phyloP scores from a whole-genome alignment of 2,797 vertebrate species.

The Onychomys leucogaster region DNA sequence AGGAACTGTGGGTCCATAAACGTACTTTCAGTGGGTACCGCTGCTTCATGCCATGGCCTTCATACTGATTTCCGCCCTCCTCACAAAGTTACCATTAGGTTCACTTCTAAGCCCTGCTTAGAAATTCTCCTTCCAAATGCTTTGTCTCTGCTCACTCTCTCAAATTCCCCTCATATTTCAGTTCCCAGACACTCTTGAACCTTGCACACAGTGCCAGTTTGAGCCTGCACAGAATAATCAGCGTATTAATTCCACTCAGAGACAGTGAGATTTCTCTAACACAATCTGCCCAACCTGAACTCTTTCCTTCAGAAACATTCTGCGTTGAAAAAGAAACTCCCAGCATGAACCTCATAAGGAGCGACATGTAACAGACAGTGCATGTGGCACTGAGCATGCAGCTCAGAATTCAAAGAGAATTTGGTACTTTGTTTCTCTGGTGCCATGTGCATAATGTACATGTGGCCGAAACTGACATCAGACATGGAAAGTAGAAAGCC shows the following conservation, averaged over 20 bases:
- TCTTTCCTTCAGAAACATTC: conserved; percentile 86
- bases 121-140: conserved; percentile 47
- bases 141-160: conserved; percentile 74
- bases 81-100: conserved; percentile 33
- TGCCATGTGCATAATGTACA: conserved; percentile 88
- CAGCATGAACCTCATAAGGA: conserved; percentile 87
- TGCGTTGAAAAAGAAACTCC: conserved; percentile 88
- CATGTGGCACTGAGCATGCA: conserved; percentile 87
- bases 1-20: neutral
- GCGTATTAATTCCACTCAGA: conserved; percentile 75
- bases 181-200: conserved; percentile 71
- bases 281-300: conserved; percentile 85
- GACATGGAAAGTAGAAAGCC: conserved; percentile 82
- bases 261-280: conserved; percentile 81
- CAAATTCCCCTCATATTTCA: conserved; percentile 59
- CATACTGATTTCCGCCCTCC: neutral
- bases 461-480: conserved; percentile 88
- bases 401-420: conserved; percentile 85
- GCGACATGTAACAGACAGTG: conserved; percentile 90
- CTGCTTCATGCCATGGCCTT: neutral
- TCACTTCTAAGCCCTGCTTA: conserved; percentile 54
- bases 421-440: conserved; percentile 86
- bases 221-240: conserved; percentile 78
- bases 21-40: fast-evolving
- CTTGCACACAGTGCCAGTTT: conserved; percentile 73